Evolutionary conservation across 2,113 vertebrate species (phyloP), one percentile per base, ranked within the genome.

Genomic region (Myiopsitta monachus): DNA sequence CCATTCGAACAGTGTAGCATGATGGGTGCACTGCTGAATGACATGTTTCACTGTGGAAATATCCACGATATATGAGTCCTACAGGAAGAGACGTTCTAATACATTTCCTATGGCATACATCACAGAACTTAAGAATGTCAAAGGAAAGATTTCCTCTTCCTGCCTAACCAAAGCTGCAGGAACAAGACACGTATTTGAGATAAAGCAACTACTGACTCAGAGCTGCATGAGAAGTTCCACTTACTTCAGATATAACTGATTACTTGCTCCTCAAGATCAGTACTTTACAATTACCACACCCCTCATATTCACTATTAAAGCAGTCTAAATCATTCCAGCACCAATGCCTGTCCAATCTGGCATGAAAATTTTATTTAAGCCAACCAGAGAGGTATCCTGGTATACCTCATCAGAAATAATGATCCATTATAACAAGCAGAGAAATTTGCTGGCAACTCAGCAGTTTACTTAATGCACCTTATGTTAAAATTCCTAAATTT

Each of bases 371-470:
- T 92, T n/a, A 78, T 83, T 19, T 17, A 23, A 87, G 43, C 77
- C 82, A 92, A 54, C 23, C 46, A 73, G 51, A 90, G 31, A 94
- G 26, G 49, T 44, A 82, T 52, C 62, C 86, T 75, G 33, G 88
- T 70, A 88, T 28, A 86, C 23, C 0, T 0, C 80, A 88, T 59
- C 43, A 92, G 63, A 93, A 93, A 86, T 70, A 90, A 92, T 18
- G 24, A 92, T 62, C 69, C 81, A 76, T 44, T 46, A 61, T n/a
- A 73, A 78, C 62, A 15, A 77, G 51, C n/a, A 83, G 26, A 92
- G 78, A 91, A 85, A 91, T 82, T 18, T 90, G 87, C 81, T 75
- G 70, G 59, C 38, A 87, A 41, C 15, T 93, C 67, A 91, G 68
- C 39, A 87, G 83, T 66, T 93, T 77, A 79, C 64, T 94, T 95